Evolutionary conservation across 2,113 vertebrate species (phyloP).

Genomic region (Procavia capensis): DNA sequence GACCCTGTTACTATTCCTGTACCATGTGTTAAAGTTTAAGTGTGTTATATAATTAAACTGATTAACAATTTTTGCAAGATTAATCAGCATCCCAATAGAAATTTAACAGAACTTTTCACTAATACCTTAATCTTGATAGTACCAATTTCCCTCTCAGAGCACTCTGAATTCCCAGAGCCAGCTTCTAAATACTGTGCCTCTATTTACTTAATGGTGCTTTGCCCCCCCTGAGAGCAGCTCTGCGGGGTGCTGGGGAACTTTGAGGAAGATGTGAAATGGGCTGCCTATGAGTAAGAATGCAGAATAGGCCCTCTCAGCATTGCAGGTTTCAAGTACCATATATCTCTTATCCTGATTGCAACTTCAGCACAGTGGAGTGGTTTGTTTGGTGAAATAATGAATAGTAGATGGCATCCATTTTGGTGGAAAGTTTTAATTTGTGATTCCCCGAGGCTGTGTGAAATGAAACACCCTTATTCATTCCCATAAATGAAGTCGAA

Average conservation of each 20-base stretch:
- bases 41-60: slow-evolving; percentile 67
- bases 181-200: slow-evolving; percentile 65
- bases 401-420: slow-evolving; percentile 75
- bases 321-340: slow-evolving; percentile 57
- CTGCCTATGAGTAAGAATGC: slow-evolving; percentile 56
- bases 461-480: slow-evolving; percentile 77
- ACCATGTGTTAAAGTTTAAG: slow-evolving; percentile 67
- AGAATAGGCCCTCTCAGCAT: slow-evolving; percentile 60
- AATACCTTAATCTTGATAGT: slow-evolving; percentile 74
- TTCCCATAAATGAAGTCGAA: slow-evolving; percentile 69
- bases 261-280: slow-evolving; percentile 59
- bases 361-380: slow-evolving; percentile 68
- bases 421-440: slow-evolving; percentile 78
- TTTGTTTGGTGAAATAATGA: slow-evolving; percentile 79
- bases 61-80: slow-evolving; percentile 78
- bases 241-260: slow-evolving; percentile 62
- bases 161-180: slow-evolving; percentile 71
- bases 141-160: slow-evolving; percentile 68
- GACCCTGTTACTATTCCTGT: slow-evolving; percentile 60
- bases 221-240: slow-evolving; percentile 60
- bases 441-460: slow-evolving; percentile 76
- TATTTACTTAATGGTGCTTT: slow-evolving; percentile 77
- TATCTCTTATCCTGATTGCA: slow-evolving; percentile 58
- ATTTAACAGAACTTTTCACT: slow-evolving; percentile 76
- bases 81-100: slow-evolving; percentile 76